phyloP scores from a whole-genome alignment of 2,113 vertebrate genomes.

The Chamaea fasciata region DNA sequence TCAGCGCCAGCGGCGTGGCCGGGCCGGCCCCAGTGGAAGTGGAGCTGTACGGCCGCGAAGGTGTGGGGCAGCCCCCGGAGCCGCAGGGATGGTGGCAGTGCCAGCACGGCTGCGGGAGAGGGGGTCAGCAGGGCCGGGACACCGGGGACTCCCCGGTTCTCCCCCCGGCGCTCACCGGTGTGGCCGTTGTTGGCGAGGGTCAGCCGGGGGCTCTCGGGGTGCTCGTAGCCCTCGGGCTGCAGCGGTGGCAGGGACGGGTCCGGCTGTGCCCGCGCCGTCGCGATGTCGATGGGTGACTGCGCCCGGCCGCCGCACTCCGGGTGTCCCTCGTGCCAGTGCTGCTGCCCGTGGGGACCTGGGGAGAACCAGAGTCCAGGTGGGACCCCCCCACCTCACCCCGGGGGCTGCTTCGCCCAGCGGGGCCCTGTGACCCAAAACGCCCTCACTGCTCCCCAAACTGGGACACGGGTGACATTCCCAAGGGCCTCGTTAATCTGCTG shows the following conservation, averaged over 20 bases:
- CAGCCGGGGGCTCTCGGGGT: constrained; percentile 62
- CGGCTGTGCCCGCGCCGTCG: constrained; percentile 59
- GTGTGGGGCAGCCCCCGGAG: constrained; percentile 77
- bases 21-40: constrained; percentile 87
- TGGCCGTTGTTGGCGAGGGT: constrained; percentile 85
- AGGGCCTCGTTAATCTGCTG: neutral
- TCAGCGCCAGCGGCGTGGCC: constrained; percentile 78
- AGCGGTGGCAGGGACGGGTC: constrained; percentile 72
- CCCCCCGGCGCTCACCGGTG: constrained; percentile 72
- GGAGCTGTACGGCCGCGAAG: constrained; percentile 83
- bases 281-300: constrained; percentile 86
- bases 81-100: constrained; percentile 77
- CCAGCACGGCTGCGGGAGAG: constrained; percentile 71
- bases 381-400: neutral
- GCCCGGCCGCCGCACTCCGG: constrained; percentile 79
- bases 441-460: neutral
- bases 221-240: constrained; percentile 75
- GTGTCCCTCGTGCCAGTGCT: constrained; percentile 78
- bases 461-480: neutral
- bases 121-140: neutral
- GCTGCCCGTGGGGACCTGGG: constrained; percentile 74
- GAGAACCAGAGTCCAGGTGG: rapidly evolving
- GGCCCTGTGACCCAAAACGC: neutral
- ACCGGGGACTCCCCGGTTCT: rapidly evolving
- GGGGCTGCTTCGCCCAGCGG: neutral